Base-by-base conservation (phyloP, 1,140 invertebrate genomes). In the Dysdera silvatica region DNA sequence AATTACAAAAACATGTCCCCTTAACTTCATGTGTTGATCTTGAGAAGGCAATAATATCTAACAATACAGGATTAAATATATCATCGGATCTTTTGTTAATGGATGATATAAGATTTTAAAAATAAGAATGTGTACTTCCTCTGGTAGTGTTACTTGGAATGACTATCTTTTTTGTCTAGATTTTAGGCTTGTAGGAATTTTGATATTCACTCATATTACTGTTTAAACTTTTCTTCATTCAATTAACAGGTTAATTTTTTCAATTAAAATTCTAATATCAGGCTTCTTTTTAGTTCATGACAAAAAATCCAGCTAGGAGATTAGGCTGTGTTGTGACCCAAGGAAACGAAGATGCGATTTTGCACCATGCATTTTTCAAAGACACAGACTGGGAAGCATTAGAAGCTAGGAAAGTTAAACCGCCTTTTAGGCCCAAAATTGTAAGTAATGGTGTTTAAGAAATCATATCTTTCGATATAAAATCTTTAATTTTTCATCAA, bases 401-500 rank as follows among this genome's bases (percentile, higher is more conserved):
- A 47, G 93, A 96, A 78, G 83, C 82, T 56, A 81, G 92, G 48
- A 87, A 87, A 79, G 84, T 99, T 47, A 91, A 91, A 75, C 94
- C 96, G 70, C 96, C 96, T 67, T 98, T 98, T 80, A 91, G 89
- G 76, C 96, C 96, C 66, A 95, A 91, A 86, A 94, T 97, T 79
- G 94, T 98, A 82, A 87, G 88, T 85, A 51, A 68, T 55, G 37
- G 43, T 40, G 41, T 41, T 28, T n/a, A n/a, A n/a, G n/a, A n/a
- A n/a, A n/a, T n/a, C n/a, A n/a, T n/a, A n/a, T n/a, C n/a, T n/a
- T n/a, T n/a, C n/a, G n/a, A n/a, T n/a, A n/a, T n/a, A n/a, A n/a
- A n/a, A n/a, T n/a, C n/a, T n/a, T n/a, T n/a, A n/a, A n/a, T n/a
- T n/a, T n/a, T n/a, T n/a, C n/a, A n/a, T n/a, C n/a, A n/a, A n/a